Evolutionary conservation across 2,113 vertebrate genomes (phyloP).

Genomic region (Pachycephala philippinensis): DNA sequence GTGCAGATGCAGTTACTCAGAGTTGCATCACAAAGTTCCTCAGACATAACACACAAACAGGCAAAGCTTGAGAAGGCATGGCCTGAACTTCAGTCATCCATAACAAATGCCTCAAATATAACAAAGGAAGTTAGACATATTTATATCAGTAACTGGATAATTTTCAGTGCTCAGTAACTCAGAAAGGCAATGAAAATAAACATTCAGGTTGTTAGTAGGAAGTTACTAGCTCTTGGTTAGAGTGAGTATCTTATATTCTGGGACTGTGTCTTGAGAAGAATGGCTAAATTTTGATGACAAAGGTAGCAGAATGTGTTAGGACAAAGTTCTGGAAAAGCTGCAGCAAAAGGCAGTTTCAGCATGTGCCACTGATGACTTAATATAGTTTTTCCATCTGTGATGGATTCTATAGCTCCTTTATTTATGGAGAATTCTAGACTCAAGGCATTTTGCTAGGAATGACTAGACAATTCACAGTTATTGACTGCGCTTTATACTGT

Average conservation of each 20-base stretch:
- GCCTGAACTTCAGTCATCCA: background rate
- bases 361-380: background rate
- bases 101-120: background rate
- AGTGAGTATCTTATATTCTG: background rate
- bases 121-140: background rate
- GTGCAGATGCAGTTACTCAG: background rate
- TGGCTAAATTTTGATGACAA: background rate
- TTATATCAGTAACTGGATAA: background rate
- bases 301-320: background rate
- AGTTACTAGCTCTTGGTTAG: background rate
- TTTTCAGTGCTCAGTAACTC: background rate
- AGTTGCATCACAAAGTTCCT: background rate
- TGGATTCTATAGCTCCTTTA: slow-evolving; percentile 14
- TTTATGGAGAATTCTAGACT: background rate
- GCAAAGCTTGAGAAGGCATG: background rate
- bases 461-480: background rate
- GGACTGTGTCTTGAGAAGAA: background rate
- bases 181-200: background rate
- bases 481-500: background rate
- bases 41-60: background rate
- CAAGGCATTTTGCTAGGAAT: background rate
- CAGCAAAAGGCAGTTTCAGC: background rate
- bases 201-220: background rate
- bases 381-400: background rate
- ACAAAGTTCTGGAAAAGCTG: background rate